phyloP scores from a whole-genome alignment of 2,797 vertebrate species.

The Acanthurus lineatus region DNA sequence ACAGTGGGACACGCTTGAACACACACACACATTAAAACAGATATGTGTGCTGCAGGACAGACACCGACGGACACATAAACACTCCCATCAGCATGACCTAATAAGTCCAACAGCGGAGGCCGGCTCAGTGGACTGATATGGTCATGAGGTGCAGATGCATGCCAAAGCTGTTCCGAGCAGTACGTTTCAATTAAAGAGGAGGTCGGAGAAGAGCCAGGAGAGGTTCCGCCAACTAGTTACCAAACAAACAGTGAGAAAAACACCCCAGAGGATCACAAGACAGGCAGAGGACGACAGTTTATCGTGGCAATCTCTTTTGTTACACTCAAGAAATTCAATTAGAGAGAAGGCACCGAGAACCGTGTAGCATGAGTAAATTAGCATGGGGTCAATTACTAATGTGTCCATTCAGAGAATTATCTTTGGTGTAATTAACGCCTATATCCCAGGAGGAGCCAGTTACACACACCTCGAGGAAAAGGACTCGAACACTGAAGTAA shows the following conservation, averaged over 20 bases:
- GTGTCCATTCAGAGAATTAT: not conserved
- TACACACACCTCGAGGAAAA: not conserved
- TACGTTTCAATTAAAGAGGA: conserved; percentile 51
- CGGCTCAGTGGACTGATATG: conserved; percentile 59
- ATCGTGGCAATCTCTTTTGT: conserved; percentile 12
- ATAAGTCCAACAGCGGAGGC: conserved; percentile 72
- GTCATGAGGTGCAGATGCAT: conserved; percentile 69
- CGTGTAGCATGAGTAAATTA: conserved; percentile 16
- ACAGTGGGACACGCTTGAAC: conserved; percentile 39
- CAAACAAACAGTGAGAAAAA: conserved; percentile 3
- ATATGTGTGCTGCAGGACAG: conserved; percentile 43
- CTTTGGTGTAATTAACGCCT: conserved; percentile 23
- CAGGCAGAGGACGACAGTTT: conserved; percentile 15
- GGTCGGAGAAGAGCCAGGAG: conserved; percentile 30
- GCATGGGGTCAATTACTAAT: conserved; percentile 13
- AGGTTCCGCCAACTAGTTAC: conserved; percentile 20
- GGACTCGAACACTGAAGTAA: not conserved
- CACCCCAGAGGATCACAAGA: conserved; percentile 6
- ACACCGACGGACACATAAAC: conserved; percentile 67
- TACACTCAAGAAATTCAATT: conserved; percentile 21
- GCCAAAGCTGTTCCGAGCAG: conserved; percentile 53
- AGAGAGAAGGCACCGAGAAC: conserved; percentile 1
- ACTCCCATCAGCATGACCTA: conserved; percentile 73
- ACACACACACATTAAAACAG: conserved; percentile 48
- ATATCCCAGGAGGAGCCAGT: not conserved